Evolutionary conservation across 2,797 vertebrate species (phyloP).

Genomic region (Molossus alvarezi): DNA sequence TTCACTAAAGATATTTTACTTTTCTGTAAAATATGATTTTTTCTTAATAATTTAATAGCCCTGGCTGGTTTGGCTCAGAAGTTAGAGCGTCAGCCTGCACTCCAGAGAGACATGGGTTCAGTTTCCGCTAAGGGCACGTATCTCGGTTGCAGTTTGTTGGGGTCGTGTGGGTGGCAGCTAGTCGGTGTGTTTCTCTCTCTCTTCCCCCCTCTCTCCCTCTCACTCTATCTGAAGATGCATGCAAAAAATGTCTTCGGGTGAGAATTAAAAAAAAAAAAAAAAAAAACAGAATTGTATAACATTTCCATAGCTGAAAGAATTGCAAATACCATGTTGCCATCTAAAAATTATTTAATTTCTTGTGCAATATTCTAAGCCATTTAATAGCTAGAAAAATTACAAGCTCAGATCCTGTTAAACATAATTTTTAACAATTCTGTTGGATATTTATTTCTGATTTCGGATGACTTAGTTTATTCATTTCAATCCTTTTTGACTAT

Average conservation of each 20-base stretch:
- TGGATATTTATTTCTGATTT: constrained; percentile 15
- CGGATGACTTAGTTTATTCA: neutral
- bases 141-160: no score
- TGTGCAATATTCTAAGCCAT: neutral
- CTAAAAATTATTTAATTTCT: neutral
- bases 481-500: neutral
- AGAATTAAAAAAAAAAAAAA: no score
- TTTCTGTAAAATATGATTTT: constrained; percentile 50
- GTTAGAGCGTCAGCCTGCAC: no score
- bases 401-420: neutral
- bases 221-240: no score
- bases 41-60: neutral
- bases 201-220: no score
- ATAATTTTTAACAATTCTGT: neutral
- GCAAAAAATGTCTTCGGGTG: no score
- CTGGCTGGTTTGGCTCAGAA: no score
- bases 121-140: no score
- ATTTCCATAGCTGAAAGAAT: neutral
- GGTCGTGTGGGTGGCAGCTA: no score
- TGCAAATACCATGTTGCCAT: neutral
- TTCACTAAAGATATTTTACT: neutral
- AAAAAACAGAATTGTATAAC: neutral
- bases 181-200: no score
- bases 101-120: no score
- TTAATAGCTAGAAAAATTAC: neutral